These are phyloP conservation scores for Pollenia griseotomentosa DNA, from an alignment of 2,888 invertebrate species.

Conservation along the genomic window DNA sequence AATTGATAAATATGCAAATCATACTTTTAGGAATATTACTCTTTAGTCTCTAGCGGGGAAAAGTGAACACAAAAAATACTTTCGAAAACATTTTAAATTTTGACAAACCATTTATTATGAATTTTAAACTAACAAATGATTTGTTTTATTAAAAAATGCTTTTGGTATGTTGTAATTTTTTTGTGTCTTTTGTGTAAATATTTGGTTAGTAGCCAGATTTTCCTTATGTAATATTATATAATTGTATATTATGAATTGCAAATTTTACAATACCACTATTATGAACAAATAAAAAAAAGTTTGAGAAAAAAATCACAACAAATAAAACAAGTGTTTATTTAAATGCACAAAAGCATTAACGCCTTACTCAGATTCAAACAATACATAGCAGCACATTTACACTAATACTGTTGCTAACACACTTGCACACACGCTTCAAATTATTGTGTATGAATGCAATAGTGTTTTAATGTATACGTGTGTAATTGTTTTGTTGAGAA, in stretches of 20 bases:
- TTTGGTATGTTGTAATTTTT: constrained; percentile 2
- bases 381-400: too few species aligned
- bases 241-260: constrained; percentile 3
- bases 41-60: neutral
- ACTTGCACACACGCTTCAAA: too few species aligned
- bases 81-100: constrained; percentile 18
- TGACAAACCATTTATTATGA: constrained; percentile 14
- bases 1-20: constrained; percentile 28
- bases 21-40: constrained; percentile 31
- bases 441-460: constrained; percentile 4
- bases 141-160: neutral
- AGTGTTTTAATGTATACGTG: constrained; percentile 7
- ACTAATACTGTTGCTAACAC: neutral
- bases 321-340: constrained; percentile 61
- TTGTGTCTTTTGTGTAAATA: neutral
- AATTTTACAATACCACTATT: constrained; percentile 37
- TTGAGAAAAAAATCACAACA: neutral
- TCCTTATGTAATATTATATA: constrained; percentile 37
- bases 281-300: neutral
- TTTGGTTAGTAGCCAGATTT: constrained; percentile 18
- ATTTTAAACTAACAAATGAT: neutral
- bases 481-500: neutral
- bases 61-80: neutral
- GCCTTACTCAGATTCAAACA: constrained; percentile 27
- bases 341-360: constrained; percentile 69